A percentile compares a stretch with the other conserved stretches of the same genome.
These are phyloP conservation scores for Palaemon carinicauda DNA, from an alignment of 1,140 invertebrate genomes.

Conservation along the genomic window DNA sequence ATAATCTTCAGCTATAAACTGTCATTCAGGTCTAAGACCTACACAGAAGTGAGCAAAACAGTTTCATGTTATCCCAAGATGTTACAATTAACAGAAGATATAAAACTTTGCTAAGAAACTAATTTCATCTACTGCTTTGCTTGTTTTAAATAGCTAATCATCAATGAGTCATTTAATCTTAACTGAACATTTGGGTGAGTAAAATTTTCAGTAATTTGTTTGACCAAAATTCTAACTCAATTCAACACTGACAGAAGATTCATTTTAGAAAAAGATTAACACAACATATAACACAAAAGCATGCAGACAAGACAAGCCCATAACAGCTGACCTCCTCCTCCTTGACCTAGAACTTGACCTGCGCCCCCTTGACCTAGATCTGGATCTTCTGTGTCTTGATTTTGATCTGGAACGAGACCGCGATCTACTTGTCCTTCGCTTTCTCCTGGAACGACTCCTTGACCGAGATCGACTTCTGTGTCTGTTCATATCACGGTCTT, in stretches of 20 bases:
- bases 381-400: slow-evolving; percentile 63
- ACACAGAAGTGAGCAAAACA: too few relatives aligned
- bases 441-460: slow-evolving; percentile 29
- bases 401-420: slow-evolving; percentile 62
- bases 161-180: too few relatives aligned
- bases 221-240: too few relatives aligned
- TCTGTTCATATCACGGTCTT: slow-evolving; percentile 28
- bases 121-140: too few relatives aligned
- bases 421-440: slow-evolving; percentile 52
- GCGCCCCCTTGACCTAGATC: slow-evolving; percentile 65
- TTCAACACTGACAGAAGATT: too few relatives aligned
- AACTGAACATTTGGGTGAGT: too few relatives aligned
- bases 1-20: too few relatives aligned
- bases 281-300: background rate
- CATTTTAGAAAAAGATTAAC: background rate
- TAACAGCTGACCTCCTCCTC: slow-evolving; percentile 58
- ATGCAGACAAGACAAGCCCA: slow-evolving; percentile 9
- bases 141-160: too few relatives aligned
- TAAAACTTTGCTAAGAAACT: too few relatives aligned
- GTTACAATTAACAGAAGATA: too few relatives aligned
- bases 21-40: too few relatives aligned
- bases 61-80: too few relatives aligned
- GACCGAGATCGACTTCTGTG: slow-evolving; percentile 25
- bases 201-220: background rate
- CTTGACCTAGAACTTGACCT: slow-evolving; percentile 62